Percentiles rank a stretch among this genome's conserved stretches.
Conservation (phyloP, 2,797 vertebrate species). For the Fringilla coelebs region DNA sequence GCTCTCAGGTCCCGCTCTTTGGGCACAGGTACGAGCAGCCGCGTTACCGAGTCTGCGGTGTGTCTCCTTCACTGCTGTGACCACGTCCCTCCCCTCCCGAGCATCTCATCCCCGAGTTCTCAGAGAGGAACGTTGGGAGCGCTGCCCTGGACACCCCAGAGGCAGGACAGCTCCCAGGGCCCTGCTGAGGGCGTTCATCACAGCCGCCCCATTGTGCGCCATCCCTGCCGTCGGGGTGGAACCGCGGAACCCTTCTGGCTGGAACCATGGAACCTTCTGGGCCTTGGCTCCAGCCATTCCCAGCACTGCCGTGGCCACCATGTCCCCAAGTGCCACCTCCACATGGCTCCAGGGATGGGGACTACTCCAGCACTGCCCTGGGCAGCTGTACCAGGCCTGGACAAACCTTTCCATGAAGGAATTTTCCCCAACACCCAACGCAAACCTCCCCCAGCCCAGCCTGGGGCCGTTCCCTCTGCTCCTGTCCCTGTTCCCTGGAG, state of each 20-base stretch:
- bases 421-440: fast-evolving
- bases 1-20: not conserved
- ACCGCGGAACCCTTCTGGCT: fast-evolving
- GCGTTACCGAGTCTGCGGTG: not conserved
- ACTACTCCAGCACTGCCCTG: fast-evolving
- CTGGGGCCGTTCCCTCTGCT: fast-evolving
- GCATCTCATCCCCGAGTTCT: not conserved
- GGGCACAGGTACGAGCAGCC: not conserved
- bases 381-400: not conserved
- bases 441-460: fast-evolving
- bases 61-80: not conserved
- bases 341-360: not conserved
- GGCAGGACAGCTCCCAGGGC: not conserved
- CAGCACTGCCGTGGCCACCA: not conserved
- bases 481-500: not conserved
- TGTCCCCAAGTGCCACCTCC: not conserved
- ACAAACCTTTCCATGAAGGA: not conserved
- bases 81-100: not conserved
- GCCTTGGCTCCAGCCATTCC: fast-evolving
- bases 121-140: fast-evolving
- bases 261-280: not conserved
- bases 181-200: fast-evolving
- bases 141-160: fast-evolving
- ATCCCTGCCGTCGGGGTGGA: too few species aligned
- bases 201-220: fast-evolving